Evolutionary conservation across 2,113 vertebrate genomes (phyloP).

Genomic region (Phasianus colchicus): DNA sequence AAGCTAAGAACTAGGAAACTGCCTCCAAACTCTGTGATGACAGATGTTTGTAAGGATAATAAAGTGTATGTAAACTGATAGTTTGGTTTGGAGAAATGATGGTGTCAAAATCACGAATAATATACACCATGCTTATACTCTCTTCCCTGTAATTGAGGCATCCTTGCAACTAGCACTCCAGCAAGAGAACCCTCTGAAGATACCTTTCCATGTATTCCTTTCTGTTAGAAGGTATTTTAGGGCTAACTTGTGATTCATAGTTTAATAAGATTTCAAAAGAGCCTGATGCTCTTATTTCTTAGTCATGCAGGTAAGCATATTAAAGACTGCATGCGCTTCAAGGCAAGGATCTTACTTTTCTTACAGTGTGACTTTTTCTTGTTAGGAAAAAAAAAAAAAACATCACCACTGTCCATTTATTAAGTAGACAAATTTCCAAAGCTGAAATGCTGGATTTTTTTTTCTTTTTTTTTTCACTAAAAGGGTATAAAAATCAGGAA

Average conservation of each 20-base stretch:
- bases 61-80: neutral
- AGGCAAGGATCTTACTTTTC: neutral
- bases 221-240: neutral
- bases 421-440: neutral
- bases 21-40: neutral
- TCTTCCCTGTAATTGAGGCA: neutral
- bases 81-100: neutral
- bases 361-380: neutral
- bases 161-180: neutral
- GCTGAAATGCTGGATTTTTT: neutral
- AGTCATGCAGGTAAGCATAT: neutral
- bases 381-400: neutral
- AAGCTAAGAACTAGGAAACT: neutral
- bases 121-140: neutral
- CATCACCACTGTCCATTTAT: neutral
- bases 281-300: neutral
- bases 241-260: neutral
- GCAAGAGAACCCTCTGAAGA: neutral
- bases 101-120: neutral
- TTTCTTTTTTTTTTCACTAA: neutral
- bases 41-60: neutral
- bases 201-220: neutral
- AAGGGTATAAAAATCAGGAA: neutral
- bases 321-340: neutral
- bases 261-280: neutral